Evolutionary conservation across 2,113 vertebrate species (phyloP).

Genomic region (Nannobrachium achirus): DNA sequence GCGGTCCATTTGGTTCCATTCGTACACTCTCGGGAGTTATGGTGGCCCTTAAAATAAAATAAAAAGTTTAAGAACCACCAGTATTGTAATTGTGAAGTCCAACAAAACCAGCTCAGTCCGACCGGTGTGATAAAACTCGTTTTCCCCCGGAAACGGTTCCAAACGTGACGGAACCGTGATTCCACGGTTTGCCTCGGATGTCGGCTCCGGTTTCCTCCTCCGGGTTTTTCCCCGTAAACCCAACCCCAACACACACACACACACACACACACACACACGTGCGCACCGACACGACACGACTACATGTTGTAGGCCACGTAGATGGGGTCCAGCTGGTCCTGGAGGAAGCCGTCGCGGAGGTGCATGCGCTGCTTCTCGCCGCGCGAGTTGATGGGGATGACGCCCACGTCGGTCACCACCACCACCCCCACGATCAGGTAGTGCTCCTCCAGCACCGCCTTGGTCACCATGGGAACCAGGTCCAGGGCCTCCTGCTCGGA

Average conservation of each 20-base stretch:
- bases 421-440: conserved; percentile 98
- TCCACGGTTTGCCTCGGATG: too few species aligned
- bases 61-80: too few species aligned
- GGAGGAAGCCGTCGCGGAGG: conserved; percentile 96
- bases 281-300: conserved; percentile 64
- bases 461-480: conserved; percentile 97
- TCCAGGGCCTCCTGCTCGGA: conserved; percentile 98
- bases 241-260: conserved; percentile 12
- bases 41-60: too few species aligned
- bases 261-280: conserved; percentile 11
- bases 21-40: too few species aligned
- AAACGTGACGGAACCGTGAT: too few species aligned
- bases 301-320: conserved; percentile 99
- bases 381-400: conserved; percentile 99
- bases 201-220: too few species aligned
- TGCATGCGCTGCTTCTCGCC: conserved; percentile 99
- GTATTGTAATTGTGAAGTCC: too few species aligned
- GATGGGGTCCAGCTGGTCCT: conserved; percentile 99
- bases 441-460: conserved; percentile 96
- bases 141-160: too few species aligned
- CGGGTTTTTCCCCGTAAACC: too few species aligned
- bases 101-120: too few species aligned
- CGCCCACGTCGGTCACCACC: conserved; percentile 97
- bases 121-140: too few species aligned
- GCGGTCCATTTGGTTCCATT: too few species aligned